Conservation (phyloP, 2,113 vertebrate species). For the Sinocyclocheilus maitianheensis region DNA sequence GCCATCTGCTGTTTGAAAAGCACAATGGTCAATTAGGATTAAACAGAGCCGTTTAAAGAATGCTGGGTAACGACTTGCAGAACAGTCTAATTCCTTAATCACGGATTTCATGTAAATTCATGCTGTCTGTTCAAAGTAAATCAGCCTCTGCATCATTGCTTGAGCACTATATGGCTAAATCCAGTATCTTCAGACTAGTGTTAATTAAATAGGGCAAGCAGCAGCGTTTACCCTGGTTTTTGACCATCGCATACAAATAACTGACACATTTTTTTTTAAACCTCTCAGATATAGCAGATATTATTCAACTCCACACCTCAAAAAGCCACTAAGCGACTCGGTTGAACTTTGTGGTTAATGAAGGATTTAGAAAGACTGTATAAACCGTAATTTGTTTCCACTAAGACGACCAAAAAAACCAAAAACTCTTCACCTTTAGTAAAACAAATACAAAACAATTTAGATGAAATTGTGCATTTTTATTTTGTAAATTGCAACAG, state of each 20-base stretch:
- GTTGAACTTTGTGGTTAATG: neutral
- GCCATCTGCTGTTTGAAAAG: neutral
- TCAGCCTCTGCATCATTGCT: neutral
- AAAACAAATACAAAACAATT: neutral
- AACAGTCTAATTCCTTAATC: neutral
- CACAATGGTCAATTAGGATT: neutral
- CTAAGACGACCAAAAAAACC: neutral
- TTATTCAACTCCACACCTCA: neutral
- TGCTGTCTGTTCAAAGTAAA: neutral
- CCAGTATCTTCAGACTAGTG: neutral
- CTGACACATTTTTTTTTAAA: no score
- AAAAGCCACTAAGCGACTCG: neutral
- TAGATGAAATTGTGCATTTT: slow-evolving; percentile 49
- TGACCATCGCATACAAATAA: neutral
- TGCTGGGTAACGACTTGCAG: neutral
- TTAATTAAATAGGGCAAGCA: neutral
- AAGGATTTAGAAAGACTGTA: neutral
- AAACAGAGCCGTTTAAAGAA: neutral
- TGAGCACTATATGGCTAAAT: neutral
- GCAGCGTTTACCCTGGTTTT: neutral
- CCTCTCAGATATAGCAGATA: neutral
- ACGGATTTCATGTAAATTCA: neutral
- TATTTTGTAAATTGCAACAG: slow-evolving; percentile 47
- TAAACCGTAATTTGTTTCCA: neutral
- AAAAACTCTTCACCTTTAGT: no score